A percentile compares a stretch with the other conserved stretches of the same genome.
Evolutionary conservation across 2,797 vertebrate genomes (phyloP).

Genomic region (Onychomys leucogaster): DNA sequence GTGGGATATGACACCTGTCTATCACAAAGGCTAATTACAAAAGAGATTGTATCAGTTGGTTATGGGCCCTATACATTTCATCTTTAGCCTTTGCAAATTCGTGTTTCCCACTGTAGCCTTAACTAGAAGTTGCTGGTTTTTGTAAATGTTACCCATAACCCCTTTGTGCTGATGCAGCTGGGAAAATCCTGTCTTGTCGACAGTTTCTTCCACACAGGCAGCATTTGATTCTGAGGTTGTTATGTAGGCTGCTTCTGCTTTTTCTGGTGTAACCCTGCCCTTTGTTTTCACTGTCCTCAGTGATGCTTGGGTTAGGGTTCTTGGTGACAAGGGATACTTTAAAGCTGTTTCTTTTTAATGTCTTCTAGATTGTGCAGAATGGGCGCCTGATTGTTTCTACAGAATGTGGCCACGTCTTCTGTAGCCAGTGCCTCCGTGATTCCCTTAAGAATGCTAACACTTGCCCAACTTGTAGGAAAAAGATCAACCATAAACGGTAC

Average conservation of each 20-base stretch:
- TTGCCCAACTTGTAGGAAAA: constrained; percentile 97
- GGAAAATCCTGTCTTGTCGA: background rate
- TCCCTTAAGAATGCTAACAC: constrained; percentile 92
- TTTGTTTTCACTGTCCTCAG: background rate
- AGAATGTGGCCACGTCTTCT: constrained; percentile 97
- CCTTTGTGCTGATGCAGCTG: background rate
- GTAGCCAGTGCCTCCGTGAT: constrained; percentile 96
- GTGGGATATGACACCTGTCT: background rate
- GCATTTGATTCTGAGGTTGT: background rate
- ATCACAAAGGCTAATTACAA: rapidly evolving
- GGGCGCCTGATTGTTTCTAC: constrained; percentile 96
- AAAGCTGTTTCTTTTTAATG: constrained; percentile 12
- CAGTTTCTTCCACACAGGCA: background rate
- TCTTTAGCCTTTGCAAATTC: background rate
- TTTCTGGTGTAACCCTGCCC: too few relatives aligned
- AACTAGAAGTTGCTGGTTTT: background rate
- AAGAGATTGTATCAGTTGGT: background rate
- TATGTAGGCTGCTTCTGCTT: background rate
- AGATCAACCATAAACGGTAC: constrained; percentile 94
- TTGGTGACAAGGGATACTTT: background rate
- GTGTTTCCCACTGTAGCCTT: background rate
- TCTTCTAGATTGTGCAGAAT: constrained; percentile 93
- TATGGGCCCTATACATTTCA: background rate
- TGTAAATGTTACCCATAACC: background rate
- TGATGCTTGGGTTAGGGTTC: background rate